A percentile compares a stretch with the other conserved stretches of the same genome.
phyloP scores from a whole-genome alignment of 53 echinoderm and acorn worm genomes.

The Stichopus horrens region DNA sequence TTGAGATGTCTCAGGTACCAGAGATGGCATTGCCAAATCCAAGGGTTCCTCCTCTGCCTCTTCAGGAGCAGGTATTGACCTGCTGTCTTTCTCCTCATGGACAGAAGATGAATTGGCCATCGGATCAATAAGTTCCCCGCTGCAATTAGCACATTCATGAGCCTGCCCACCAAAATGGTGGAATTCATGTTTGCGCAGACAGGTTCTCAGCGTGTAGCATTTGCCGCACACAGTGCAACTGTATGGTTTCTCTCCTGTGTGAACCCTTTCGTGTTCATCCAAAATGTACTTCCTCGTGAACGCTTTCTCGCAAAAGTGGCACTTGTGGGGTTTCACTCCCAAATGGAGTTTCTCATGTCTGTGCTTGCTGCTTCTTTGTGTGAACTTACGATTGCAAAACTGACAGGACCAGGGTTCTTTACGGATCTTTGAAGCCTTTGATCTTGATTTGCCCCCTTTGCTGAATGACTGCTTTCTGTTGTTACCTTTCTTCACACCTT shows the following conservation, averaged over 20 bases:
- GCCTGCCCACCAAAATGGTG: constrained; percentile 19
- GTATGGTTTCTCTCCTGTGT: constrained; percentile 46
- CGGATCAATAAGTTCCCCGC: constrained; percentile 22
- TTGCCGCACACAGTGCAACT: constrained; percentile 24
- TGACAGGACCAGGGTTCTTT: constrained; percentile 44
- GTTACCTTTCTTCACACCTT: constrained; percentile 1
- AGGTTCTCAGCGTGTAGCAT: constrained; percentile 32
- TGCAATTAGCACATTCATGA: constrained; percentile 36
- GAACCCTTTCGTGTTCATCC: constrained; percentile 49
- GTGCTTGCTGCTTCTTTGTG: constrained; percentile 43
- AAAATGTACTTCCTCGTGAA: constrained; percentile 49
- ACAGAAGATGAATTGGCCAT: neutral
- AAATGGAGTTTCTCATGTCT: constrained; percentile 47
- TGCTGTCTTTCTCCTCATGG: neutral
- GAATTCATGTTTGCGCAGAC: constrained; percentile 34
- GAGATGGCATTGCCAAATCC: neutral
- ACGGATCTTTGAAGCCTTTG: constrained; percentile 29
- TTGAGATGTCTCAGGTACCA: neutral
- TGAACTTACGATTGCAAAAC: constrained; percentile 40
- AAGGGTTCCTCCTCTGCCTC: neutral
- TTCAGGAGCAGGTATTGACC: neutral
- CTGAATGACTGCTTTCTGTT: neutral
- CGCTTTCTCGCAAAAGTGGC: constrained; percentile 38
- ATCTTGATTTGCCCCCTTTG: neutral
- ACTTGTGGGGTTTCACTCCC: constrained; percentile 47